Evolutionary conservation across 2,113 vertebrate species (phyloP).

Genomic region (Grallaria varia): DNA sequence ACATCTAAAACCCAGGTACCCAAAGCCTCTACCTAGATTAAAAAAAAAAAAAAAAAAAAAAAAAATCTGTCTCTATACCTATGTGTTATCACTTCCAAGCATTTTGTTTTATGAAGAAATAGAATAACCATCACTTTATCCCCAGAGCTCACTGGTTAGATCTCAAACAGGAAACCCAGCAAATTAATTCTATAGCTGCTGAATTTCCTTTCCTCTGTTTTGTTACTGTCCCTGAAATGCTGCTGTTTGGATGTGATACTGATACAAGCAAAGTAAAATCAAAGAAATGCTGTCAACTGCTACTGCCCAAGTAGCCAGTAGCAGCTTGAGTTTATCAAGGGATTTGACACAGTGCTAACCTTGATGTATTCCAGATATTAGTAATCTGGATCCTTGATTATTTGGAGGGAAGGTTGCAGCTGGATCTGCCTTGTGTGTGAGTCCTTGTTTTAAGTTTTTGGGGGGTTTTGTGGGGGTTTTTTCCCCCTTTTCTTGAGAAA

Average conservation of each 20-base stretch:
- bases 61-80: background rate
- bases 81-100: background rate
- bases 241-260: background rate
- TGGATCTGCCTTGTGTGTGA: background rate
- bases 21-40: background rate
- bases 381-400: slow-evolving; percentile 26
- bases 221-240: background rate
- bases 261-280: background rate
- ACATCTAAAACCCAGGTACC: background rate
- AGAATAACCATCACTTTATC: background rate
- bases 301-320: background rate
- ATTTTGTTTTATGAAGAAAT: background rate
- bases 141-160: background rate
- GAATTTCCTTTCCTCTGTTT: background rate
- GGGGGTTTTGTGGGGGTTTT: too few species aligned
- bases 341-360: slow-evolving; percentile 12
- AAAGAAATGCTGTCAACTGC: background rate
- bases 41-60: background rate
- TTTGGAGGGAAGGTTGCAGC: background rate
- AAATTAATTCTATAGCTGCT: background rate
- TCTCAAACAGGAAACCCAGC: background rate
- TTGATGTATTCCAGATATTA: slow-evolving; percentile 28
- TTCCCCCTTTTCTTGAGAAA: background rate
- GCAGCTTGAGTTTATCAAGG: background rate
- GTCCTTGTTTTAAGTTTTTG: background rate